Conservation (phyloP, 1,140 invertebrate genomes). For the Drosophila mojavensis region DNA sequence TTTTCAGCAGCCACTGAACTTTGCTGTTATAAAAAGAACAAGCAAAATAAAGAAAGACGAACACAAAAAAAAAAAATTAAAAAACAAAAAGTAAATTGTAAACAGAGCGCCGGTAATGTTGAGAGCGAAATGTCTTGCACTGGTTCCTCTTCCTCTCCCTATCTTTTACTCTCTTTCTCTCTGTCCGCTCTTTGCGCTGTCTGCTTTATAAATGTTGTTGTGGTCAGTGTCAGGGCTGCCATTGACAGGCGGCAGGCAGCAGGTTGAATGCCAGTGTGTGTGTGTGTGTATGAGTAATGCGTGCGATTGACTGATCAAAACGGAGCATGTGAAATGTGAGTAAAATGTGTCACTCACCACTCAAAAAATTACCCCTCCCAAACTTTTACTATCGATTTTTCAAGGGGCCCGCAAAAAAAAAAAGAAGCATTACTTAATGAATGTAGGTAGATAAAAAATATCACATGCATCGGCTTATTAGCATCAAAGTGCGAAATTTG, state of each 20-base stretch:
- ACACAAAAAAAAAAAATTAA: constrained; percentile 5
- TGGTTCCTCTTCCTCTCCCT: constrained; percentile 13
- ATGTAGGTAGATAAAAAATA: constrained; percentile 14
- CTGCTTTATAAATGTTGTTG: constrained; percentile 57
- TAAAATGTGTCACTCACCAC: constrained; percentile 58
- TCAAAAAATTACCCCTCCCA: constrained; percentile 16
- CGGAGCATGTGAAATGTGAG: constrained; percentile 40
- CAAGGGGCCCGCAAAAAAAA: constrained; percentile 24
- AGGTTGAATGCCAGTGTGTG: constrained; percentile 38
- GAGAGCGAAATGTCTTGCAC: constrained; percentile 46
- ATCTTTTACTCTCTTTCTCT: not conserved
- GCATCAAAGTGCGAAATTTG: constrained; percentile 41
- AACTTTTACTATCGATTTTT: constrained; percentile 40
- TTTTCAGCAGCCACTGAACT: constrained; percentile 48
- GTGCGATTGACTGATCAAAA: constrained; percentile 62
- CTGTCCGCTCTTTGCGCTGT: constrained; percentile 13
- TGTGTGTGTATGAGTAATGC: constrained; percentile 41
- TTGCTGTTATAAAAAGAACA: constrained; percentile 37
- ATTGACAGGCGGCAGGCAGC: constrained; percentile 45
- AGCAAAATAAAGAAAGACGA: constrained; percentile 22
- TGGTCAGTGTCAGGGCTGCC: constrained; percentile 77
- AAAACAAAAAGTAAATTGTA: constrained; percentile 57
- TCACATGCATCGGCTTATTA: constrained; percentile 56
- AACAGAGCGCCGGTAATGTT: constrained; percentile 62
- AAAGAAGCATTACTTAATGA: not conserved